Evolutionary conservation across 2,797 vertebrate species (phyloP).

Genomic region (Kryptopterus vitreolus): DNA sequence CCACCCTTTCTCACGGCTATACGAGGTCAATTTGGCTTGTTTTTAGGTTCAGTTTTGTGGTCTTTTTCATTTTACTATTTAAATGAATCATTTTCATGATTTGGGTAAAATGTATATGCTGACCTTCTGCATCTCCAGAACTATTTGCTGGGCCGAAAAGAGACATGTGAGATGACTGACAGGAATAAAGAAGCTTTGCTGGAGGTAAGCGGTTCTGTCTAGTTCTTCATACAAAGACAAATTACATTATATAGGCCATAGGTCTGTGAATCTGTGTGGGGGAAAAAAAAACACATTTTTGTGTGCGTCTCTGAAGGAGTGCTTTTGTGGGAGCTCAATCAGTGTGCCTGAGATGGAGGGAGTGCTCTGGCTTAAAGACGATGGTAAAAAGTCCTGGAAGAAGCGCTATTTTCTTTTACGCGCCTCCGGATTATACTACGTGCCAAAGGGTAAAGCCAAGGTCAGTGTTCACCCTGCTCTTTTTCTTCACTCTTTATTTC

Average conservation of each 20-base stretch:
- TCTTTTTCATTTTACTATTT: too few relatives aligned
- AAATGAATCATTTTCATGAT: not conserved
- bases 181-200: slow-evolving; percentile 96
- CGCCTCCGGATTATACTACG: slow-evolving; percentile 96
- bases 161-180: slow-evolving; percentile 95
- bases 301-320: slow-evolving; percentile 78
- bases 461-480: slow-evolving; percentile 60
- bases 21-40: not conserved
- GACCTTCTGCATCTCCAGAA: slow-evolving; percentile 76
- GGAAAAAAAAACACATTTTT: not conserved
- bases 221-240: not conserved
- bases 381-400: slow-evolving; percentile 99
- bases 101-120: not conserved
- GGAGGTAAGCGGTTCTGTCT: slow-evolving; percentile 77
- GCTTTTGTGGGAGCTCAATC: slow-evolving; percentile 93
- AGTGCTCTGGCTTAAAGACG: slow-evolving; percentile 94
- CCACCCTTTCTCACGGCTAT: not conserved
- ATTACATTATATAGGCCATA: not conserved
- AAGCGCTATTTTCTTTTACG: slow-evolving; percentile 96
- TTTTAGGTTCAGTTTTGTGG: not conserved
- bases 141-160: slow-evolving; percentile 94
- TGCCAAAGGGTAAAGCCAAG: slow-evolving; percentile 93
- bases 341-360: slow-evolving; percentile 98
- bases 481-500: slow-evolving; percentile 3
- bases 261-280: not conserved